Conservation (phyloP, 2,113 vertebrate genomes). For the Typhlomys cinereus region DNA sequence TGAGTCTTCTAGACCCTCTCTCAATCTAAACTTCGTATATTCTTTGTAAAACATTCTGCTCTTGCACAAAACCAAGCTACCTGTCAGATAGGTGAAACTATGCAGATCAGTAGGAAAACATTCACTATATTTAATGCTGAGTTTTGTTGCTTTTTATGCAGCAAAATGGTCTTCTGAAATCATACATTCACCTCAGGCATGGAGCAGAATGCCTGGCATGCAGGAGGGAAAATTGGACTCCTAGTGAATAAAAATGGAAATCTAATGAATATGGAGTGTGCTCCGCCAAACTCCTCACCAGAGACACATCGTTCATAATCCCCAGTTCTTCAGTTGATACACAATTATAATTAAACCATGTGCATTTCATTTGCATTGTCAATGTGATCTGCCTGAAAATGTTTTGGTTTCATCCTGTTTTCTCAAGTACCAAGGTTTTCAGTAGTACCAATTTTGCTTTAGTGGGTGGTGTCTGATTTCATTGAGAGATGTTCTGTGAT, state of each 20-base stretch:
- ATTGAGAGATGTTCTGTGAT: slow-evolving; percentile 58
- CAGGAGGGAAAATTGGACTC: slow-evolving; percentile 75
- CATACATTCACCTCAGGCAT: slow-evolving; percentile 72
- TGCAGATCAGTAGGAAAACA: slow-evolving; percentile 65
- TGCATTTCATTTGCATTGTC: slow-evolving; percentile 78
- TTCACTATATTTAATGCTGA: slow-evolving; percentile 71
- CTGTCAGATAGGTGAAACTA: slow-evolving; percentile 67
- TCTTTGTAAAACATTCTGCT: neutral
- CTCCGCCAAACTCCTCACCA: slow-evolving; percentile 71
- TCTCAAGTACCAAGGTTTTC: slow-evolving; percentile 64
- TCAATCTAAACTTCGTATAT: neutral
- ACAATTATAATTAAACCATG: slow-evolving; percentile 80
- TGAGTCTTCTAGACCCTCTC: neutral
- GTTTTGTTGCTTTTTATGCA: slow-evolving; percentile 72
- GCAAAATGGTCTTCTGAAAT: slow-evolving; percentile 75
- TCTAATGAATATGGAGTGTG: slow-evolving; percentile 82
- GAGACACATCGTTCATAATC: slow-evolving; percentile 79
- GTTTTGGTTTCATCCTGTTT: slow-evolving; percentile 70
- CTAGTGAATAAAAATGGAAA: slow-evolving; percentile 76
- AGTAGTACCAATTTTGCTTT: slow-evolving; percentile 65
- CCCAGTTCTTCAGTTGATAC: slow-evolving; percentile 69
- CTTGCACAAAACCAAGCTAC: slow-evolving; percentile 48
- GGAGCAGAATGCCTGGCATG: slow-evolving; percentile 73
- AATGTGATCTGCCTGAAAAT: slow-evolving; percentile 68
- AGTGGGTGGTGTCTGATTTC: slow-evolving; percentile 44